Conservation (phyloP, 2,797 vertebrate species). For the Pipistrellus nathusii region DNA sequence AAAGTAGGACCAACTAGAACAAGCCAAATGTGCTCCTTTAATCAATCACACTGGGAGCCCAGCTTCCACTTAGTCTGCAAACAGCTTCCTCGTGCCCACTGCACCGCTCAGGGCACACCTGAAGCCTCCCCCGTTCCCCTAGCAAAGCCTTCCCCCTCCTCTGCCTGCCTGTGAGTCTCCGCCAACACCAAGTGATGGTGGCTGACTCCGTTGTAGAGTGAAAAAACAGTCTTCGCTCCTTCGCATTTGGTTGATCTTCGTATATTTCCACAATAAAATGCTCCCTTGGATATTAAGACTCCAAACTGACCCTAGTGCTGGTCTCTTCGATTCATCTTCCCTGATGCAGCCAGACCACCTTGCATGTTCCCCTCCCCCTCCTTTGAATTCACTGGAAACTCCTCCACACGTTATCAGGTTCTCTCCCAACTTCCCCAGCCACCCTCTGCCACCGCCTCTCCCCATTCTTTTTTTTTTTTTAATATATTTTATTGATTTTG, state of each 20-base stretch:
- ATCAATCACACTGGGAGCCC: too few relatives aligned
- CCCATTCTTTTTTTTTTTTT: too few relatives aligned
- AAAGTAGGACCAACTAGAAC: neutral
- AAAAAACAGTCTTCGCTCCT: neutral
- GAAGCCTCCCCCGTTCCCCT: too few relatives aligned
- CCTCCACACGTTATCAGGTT: neutral
- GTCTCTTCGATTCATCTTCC: neutral
- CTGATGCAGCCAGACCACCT: neutral
- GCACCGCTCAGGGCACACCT: neutral
- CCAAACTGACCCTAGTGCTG: neutral
- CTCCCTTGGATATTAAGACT: neutral
- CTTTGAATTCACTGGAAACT: neutral
- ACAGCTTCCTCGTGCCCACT: neutral
- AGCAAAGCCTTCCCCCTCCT: neutral
- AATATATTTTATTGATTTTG: too few relatives aligned
- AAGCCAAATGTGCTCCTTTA: neutral
- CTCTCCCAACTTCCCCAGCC: neutral
- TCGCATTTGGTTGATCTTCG: neutral
- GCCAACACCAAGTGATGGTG: neutral
- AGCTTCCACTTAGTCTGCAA: neutral
- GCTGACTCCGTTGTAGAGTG: neutral
- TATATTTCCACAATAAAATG: constrained; percentile 30
- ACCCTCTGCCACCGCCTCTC: neutral
- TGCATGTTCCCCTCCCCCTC: neutral
- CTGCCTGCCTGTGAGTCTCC: neutral